phyloP scores from a whole-genome alignment of 2,113 vertebrate genomes.

The Rhea pennata region DNA sequence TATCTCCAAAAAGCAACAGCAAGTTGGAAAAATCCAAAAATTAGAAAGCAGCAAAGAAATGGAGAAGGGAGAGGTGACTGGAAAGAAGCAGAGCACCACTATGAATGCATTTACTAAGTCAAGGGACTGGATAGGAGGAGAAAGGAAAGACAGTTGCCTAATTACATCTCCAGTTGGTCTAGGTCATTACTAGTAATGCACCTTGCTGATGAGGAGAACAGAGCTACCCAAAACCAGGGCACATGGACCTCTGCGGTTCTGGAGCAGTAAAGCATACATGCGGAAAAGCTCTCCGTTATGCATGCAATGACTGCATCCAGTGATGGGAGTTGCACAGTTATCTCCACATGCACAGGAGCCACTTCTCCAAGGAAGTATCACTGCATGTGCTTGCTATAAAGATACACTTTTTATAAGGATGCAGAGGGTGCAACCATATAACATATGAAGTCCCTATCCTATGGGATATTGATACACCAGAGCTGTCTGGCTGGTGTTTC shows the following conservation, averaged over 20 bases:
- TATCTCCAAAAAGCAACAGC: not conserved
- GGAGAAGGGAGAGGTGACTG: accelerated
- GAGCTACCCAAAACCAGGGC: not conserved
- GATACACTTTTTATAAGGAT: not conserved
- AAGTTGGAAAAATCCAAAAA: not conserved
- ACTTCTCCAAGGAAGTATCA: not conserved
- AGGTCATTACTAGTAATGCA: not conserved
- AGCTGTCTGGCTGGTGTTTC: not conserved
- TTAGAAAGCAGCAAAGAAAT: not conserved
- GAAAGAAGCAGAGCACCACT: not conserved
- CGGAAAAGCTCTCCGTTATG: not conserved
- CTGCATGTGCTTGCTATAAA: not conserved
- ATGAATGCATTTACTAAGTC: not conserved
- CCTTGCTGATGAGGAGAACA: not conserved
- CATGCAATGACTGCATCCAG: not conserved
- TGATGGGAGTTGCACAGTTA: accelerated
- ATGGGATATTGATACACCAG: not conserved
- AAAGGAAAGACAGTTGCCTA: not conserved
- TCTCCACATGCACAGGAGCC: accelerated
- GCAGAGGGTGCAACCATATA: not conserved
- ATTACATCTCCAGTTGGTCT: not conserved
- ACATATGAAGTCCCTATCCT: not conserved
- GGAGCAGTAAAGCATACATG: not conserved
- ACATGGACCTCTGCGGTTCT: not conserved
- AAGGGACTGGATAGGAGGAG: not conserved